Evolutionary conservation across 1,140 invertebrate genomes (phyloP).

Genomic region (Ceratina australensis): DNA sequence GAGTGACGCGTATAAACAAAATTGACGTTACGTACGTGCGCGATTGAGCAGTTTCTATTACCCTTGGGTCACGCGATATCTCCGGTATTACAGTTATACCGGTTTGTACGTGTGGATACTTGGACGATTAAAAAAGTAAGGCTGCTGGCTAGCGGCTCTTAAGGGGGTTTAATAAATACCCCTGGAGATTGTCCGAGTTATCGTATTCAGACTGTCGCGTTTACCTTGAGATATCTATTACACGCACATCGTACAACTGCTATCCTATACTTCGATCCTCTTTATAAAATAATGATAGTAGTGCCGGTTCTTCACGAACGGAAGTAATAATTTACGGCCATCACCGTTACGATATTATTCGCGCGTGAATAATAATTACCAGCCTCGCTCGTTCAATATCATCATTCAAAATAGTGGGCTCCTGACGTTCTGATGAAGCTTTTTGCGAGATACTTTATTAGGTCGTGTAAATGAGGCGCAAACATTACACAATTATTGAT

Average conservation of each 20-base stretch:
- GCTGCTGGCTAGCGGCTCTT: not conserved
- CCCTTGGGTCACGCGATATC: constrained; percentile 43
- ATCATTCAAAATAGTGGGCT: not conserved
- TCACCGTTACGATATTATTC: constrained; percentile 31
- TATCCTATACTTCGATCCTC: not conserved
- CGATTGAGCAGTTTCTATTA: constrained; percentile 37
- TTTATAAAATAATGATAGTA: constrained; percentile 23
- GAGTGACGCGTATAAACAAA: not conserved
- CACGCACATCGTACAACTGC: not conserved
- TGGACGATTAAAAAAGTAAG: constrained; percentile 35
- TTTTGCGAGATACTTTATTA: not conserved
- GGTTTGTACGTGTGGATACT: constrained; percentile 22
- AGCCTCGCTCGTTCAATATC: not conserved
- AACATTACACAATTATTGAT: not conserved
- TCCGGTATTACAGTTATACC: constrained; percentile 44
- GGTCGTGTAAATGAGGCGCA: not conserved
- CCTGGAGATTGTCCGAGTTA: constrained; percentile 21
- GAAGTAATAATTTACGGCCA: constrained; percentile 38
- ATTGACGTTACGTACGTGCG: constrained; percentile 30
- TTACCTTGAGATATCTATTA: constrained; percentile 47
- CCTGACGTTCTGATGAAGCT: too few relatives aligned
- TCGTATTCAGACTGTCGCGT: constrained; percentile 41
- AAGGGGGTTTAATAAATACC: constrained; percentile 18
- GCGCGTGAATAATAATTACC: constrained; percentile 31
- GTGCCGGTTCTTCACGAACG: not conserved